phyloP scores from a whole-genome alignment of 2,888 invertebrate species.

The Gastracanthus pulcherrimus region DNA sequence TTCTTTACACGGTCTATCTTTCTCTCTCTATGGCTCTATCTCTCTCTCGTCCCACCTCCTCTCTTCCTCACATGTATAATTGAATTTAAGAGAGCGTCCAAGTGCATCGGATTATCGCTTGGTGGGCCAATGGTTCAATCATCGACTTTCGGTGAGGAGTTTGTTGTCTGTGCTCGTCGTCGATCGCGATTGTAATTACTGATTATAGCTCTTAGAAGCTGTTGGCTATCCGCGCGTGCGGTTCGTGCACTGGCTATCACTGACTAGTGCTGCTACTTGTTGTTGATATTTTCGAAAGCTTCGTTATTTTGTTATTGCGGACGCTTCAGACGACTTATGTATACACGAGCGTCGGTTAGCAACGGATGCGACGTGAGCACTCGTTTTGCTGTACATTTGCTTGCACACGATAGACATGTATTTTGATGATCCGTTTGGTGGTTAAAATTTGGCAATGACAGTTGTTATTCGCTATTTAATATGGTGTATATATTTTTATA shows the following conservation, averaged over 20 bases:
- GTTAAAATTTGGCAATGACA: background rate
- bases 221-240: background rate
- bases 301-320: background rate
- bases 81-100: background rate
- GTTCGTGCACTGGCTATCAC: background rate
- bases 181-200: conserved; percentile 26
- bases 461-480: background rate
- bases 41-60: background rate
- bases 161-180: background rate
- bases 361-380: background rate
- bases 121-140: conserved; percentile 20
- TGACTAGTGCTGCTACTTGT: background rate
- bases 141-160: conserved; percentile 23
- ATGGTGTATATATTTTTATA: background rate
- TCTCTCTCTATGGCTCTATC: background rate
- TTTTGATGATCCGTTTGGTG: background rate
- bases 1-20: background rate
- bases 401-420: background rate
- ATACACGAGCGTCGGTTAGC: no score
- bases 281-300: background rate
- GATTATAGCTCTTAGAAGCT: background rate
- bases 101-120: conserved; percentile 5
- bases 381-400: background rate
- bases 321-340: background rate
- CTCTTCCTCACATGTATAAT: background rate